Evolutionary conservation across 1,140 invertebrate genomes (phyloP).

Genomic region (Drosophila prosaltans): DNA sequence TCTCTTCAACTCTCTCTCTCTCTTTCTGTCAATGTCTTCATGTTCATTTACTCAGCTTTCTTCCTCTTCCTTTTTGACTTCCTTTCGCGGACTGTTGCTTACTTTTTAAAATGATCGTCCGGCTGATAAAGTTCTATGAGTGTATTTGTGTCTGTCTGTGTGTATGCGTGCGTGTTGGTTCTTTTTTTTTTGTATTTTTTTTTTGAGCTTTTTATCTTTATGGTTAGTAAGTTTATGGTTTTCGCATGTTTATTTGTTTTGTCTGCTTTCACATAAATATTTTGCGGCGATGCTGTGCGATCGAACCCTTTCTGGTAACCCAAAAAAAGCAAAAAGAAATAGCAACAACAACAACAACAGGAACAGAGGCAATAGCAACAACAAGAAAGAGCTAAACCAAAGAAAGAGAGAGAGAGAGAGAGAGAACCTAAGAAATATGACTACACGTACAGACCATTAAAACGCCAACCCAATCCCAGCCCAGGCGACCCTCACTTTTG

Average conservation of each 20-base stretch:
- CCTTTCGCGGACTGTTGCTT: slow-evolving; percentile 6
- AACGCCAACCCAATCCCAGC: slow-evolving; percentile 75
- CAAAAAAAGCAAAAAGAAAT: slow-evolving; percentile 29
- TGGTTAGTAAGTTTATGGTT: slow-evolving; percentile 80
- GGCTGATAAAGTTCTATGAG: slow-evolving; percentile 3
- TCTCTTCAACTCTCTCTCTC: background rate
- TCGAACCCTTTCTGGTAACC: slow-evolving; percentile 37
- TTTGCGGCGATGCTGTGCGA: slow-evolving; percentile 37
- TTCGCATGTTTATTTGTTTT: slow-evolving; percentile 65
- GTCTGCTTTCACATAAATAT: slow-evolving; percentile 76
- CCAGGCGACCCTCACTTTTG: slow-evolving; percentile 66
- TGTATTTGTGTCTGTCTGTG: background rate
- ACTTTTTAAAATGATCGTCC: slow-evolving; percentile 8
- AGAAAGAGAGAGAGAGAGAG: slow-evolving; percentile 40
- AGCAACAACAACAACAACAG: slow-evolving; percentile 13
- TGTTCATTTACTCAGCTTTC: slow-evolving; percentile 15
- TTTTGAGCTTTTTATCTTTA: slow-evolving; percentile 75
- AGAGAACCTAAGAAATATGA: slow-evolving; percentile 71
- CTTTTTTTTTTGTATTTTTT: slow-evolving; percentile 31
- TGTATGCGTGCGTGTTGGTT: slow-evolving; percentile 10
- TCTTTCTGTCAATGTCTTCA: slow-evolving; percentile 1
- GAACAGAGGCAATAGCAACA: slow-evolving; percentile 10
- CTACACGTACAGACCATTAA: slow-evolving; percentile 81
- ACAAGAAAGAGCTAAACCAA: slow-evolving; percentile 19
- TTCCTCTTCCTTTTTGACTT: background rate